Conservation (phyloP, 2,797 vertebrate species). For the Macropodus opercularis region DNA sequence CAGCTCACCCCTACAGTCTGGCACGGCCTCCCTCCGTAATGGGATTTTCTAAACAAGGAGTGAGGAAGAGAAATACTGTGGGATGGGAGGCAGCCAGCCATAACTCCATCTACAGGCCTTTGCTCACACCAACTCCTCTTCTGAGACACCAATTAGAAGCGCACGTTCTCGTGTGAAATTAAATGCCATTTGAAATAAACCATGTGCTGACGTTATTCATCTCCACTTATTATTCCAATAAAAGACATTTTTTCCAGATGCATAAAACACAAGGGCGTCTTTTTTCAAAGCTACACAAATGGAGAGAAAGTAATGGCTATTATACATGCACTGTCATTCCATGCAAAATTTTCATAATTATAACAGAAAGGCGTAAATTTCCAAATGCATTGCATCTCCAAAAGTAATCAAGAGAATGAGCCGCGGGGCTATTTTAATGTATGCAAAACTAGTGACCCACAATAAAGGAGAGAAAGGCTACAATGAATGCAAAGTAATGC, state of each 20-base stretch:
- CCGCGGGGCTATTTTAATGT: constrained; percentile 97
- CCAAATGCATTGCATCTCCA: constrained; percentile 91
- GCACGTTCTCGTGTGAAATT: constrained; percentile 58
- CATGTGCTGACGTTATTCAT: constrained; percentile 64
- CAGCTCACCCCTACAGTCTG: constrained; percentile 77
- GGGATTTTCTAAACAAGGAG: constrained; percentile 81
- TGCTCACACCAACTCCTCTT: constrained; percentile 48
- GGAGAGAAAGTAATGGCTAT: constrained; percentile 72
- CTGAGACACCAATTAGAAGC: constrained; percentile 66
- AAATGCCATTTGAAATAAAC: constrained; percentile 71
- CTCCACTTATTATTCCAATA: constrained; percentile 66
- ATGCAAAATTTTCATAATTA: constrained; percentile 92
- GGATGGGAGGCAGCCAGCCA: constrained; percentile 65
- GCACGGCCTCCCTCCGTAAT: constrained; percentile 74
- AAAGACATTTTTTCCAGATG: constrained; percentile 55
- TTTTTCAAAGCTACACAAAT: constrained; percentile 49
- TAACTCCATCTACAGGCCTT: constrained; percentile 67
- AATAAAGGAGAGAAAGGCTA: constrained; percentile 91
- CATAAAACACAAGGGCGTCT: constrained; percentile 18
- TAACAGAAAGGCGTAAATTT: constrained; percentile 95
- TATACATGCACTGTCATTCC: constrained; percentile 87
- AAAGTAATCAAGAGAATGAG: constrained; percentile 98
- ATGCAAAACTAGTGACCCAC: constrained; percentile 98
- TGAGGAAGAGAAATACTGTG: constrained; percentile 65
- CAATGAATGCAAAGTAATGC: constrained; percentile 96